These are phyloP conservation scores for Tenthredo distinguenda DNA, from an alignment of 2,888 invertebrate genomes.

Conservation along the genomic window DNA sequence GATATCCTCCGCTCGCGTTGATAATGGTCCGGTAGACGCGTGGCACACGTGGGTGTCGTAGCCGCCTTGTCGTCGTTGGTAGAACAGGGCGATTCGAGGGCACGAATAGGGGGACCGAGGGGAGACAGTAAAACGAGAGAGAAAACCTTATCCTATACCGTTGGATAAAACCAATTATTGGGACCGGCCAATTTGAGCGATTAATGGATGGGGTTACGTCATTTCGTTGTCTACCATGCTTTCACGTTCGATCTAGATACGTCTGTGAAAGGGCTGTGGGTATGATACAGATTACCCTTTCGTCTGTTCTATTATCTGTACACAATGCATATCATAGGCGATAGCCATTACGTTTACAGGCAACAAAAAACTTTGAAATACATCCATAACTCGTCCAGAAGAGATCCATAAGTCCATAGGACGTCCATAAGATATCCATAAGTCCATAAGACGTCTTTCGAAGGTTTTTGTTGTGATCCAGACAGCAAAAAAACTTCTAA, in stretches of 20 bases:
- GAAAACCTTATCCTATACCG: neutral
- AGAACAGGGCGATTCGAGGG: neutral
- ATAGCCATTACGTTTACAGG: no score
- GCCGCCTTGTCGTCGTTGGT: neutral
- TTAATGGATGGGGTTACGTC: slow-evolving; percentile 49
- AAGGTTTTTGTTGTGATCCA: no score
- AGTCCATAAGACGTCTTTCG: no score
- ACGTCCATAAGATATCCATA: no score
- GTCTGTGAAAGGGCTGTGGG: neutral
- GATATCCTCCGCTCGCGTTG: slow-evolving; percentile 52
- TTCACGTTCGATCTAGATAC: neutral
- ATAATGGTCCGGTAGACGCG: slow-evolving; percentile 51
- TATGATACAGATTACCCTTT: neutral
- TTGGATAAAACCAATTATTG: slow-evolving; percentile 49
- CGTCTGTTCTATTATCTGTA: neutral
- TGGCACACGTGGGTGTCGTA: slow-evolving; percentile 47
- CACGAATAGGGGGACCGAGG: neutral
- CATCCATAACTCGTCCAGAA: neutral
- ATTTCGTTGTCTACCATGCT: slow-evolving; percentile 13
- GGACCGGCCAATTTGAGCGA: slow-evolving; percentile 35
- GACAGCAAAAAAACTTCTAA: no score
- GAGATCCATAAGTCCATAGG: no score
- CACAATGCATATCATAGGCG: neutral
- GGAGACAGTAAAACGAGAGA: neutral
- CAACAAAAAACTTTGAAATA: neutral